Conservation (phyloP, 2,888 invertebrate species). For the Acronicta aceris region DNA sequence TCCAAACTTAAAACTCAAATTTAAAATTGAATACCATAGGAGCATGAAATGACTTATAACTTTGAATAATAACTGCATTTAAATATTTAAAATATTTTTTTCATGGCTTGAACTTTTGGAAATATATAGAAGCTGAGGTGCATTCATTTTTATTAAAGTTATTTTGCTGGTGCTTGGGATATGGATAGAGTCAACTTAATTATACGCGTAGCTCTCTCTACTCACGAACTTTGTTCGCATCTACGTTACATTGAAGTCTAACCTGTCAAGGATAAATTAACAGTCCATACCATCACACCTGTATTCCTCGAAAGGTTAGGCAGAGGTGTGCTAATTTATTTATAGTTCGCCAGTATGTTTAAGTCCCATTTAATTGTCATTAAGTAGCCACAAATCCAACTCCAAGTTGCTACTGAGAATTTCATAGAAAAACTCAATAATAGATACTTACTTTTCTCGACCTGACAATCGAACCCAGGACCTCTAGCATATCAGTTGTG, state of each 20-base stretch:
- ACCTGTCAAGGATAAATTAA: too few species aligned
- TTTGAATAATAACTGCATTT: constrained; percentile 68
- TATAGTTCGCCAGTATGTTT: too few species aligned
- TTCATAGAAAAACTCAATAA: too few species aligned
- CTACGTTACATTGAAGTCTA: background rate
- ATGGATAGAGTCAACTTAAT: background rate
- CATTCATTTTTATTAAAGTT: constrained; percentile 5
- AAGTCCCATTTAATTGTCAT: too few species aligned
- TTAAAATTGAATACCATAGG: constrained; percentile 25
- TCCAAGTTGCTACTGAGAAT: too few species aligned
- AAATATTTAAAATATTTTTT: constrained; percentile 59
- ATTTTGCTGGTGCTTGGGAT: background rate
- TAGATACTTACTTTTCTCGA: too few species aligned
- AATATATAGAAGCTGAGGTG: constrained; percentile 16
- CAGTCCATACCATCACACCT: too few species aligned
- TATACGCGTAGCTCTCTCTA: background rate
- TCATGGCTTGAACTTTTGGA: constrained; percentile 40
- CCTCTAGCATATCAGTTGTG: too few species aligned
- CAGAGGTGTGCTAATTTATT: too few species aligned
- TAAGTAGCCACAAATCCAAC: too few species aligned
- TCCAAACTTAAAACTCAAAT: constrained; percentile 50
- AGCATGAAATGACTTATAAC: constrained; percentile 65
- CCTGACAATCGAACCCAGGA: too few species aligned
- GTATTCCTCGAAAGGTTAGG: too few species aligned
- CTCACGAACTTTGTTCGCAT: background rate